A percentile compares a stretch with the other conserved stretches of the same genome.
Evolutionary conservation across 1,140 invertebrate genomes (phyloP).

Genomic region (Melipona quadrifasciata): DNA sequence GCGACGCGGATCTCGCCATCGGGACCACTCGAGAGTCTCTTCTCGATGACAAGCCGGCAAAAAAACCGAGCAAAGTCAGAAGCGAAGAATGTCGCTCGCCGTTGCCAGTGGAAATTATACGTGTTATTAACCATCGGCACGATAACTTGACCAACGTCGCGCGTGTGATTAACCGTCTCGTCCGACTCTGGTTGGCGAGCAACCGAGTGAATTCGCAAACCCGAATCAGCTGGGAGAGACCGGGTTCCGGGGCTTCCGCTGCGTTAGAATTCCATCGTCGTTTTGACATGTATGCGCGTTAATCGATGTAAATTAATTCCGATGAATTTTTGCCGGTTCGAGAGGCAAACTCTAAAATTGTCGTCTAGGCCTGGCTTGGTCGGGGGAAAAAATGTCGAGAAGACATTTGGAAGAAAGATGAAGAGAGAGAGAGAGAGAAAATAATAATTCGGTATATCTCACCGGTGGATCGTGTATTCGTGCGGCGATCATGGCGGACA

Average conservation of each 20-base stretch:
- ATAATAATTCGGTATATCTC: not conserved
- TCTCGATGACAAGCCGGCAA: conserved; percentile 4
- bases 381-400: not conserved
- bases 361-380: not conserved
- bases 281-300: no score
- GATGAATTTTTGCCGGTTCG: no score
- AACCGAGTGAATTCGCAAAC: no score
- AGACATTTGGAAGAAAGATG: not conserved
- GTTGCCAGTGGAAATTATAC: not conserved
- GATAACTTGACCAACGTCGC: not conserved
- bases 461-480: not conserved
- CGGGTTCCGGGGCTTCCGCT: no score
- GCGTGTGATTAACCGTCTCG: no score
- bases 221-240: no score
- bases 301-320: no score
- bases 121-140: not conserved
- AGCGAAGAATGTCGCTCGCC: not conserved
- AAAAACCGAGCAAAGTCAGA: conserved; percentile 16
- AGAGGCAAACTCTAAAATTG: not conserved
- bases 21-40: not conserved
- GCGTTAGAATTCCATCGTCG: no score
- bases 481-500: conserved; percentile 16
- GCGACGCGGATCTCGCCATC: not conserved
- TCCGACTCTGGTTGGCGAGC: no score
- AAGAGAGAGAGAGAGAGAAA: not conserved